A percentile compares a stretch with the other conserved stretches of the same genome.
phyloP scores from a whole-genome alignment of 1,140 invertebrate species.

The Scaptomyza hsui region DNA sequence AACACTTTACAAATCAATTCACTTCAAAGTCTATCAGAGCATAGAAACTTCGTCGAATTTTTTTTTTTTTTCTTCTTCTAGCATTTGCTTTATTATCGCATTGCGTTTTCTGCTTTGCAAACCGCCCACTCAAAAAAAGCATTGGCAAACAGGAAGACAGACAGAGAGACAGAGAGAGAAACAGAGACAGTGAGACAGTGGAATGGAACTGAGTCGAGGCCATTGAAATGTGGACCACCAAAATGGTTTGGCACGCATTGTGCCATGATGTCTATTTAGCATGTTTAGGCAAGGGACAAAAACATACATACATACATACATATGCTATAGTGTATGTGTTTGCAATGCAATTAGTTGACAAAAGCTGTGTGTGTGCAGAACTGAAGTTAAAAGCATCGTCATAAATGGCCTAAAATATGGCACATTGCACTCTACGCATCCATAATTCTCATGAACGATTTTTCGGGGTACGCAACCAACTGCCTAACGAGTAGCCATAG shows the following conservation, averaged over 20 bases:
- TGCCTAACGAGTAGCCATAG: conserved; percentile 11
- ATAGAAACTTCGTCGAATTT: not conserved
- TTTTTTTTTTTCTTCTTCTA: not conserved
- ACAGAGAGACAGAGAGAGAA: conserved; percentile 3
- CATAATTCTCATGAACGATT: conserved; percentile 73
- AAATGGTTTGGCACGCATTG: conserved; percentile 13
- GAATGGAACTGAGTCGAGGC: conserved; percentile 15
- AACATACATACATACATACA: conserved; percentile 2
- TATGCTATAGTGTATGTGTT: not conserved
- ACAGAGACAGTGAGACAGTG: conserved; percentile 3
- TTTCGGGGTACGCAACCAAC: conserved; percentile 33
- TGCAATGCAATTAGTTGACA: conserved; percentile 50
- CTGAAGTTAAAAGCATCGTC: conserved; percentile 39
- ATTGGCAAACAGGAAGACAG: conserved; percentile 7
- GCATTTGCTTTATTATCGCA: conserved; percentile 1
- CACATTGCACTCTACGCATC: conserved; percentile 53
- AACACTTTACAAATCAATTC: not conserved
- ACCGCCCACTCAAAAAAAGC: conserved; percentile 8
- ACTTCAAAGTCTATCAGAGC: not conserved
- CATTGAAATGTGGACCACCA: conserved; percentile 30
- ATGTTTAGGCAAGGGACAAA: not conserved
- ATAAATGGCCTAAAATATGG: conserved; percentile 76
- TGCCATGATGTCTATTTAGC: conserved; percentile 21
- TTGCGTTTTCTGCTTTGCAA: not conserved
- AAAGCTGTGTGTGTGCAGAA: conserved; percentile 25